Conservation (phyloP, 2,888 invertebrate species). For the Pandemis corylana region DNA sequence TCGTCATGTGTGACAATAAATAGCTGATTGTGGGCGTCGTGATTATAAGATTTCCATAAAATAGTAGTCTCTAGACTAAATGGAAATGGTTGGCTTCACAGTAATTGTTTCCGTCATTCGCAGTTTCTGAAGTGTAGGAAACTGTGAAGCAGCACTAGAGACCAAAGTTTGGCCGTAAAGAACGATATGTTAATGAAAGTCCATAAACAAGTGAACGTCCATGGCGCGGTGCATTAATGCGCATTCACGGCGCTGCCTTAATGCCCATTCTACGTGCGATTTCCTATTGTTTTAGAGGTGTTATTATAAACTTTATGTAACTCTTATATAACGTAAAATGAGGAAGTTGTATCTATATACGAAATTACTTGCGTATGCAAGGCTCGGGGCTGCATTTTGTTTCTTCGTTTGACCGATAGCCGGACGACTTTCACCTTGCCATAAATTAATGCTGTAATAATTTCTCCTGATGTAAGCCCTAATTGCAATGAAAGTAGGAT, state of each 20-base stretch:
- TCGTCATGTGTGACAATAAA: neutral
- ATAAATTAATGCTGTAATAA: conserved; percentile 42
- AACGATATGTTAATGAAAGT: conserved; percentile 29
- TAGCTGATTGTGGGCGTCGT: neutral
- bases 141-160: conserved; percentile 2
- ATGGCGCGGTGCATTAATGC: conserved; percentile 20
- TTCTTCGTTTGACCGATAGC: conserved; percentile 40
- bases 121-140: neutral
- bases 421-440: conserved; percentile 34
- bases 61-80: neutral
- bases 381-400: conserved; percentile 33
- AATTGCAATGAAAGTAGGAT: conserved; percentile 36
- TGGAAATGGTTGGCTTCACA: neutral
- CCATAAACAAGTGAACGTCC: conserved; percentile 38
- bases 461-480: conserved; percentile 38
- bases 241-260: conserved; percentile 28
- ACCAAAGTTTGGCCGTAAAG: conserved; percentile 8
- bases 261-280: conserved; percentile 43
- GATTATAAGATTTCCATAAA: neutral
- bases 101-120: neutral
- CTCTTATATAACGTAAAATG: conserved; percentile 54
- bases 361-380: conserved; percentile 43
- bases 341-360: conserved; percentile 55
- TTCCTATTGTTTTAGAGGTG: conserved; percentile 47
- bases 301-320: conserved; percentile 53